Evolutionary conservation across 2,888 invertebrate species (phyloP).

Genomic region (Octonoba sinensis): DNA sequence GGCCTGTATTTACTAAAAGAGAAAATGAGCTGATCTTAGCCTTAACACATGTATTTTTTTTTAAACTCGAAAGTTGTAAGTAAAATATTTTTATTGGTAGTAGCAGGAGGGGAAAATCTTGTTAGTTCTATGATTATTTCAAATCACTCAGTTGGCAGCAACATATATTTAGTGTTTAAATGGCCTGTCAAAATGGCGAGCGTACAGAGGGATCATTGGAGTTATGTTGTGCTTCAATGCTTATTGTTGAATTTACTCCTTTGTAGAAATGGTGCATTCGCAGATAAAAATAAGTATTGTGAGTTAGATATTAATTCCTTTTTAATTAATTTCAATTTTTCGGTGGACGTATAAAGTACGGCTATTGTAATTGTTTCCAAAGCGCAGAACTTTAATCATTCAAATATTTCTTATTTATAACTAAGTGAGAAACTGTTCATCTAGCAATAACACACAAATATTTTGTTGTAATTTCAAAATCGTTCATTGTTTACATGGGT

Average conservation of each 20-base stretch:
- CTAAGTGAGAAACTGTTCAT: not conserved
- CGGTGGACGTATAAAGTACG: not conserved
- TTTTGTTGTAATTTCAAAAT: no score
- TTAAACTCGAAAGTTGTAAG: no score
- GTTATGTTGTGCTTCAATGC: conserved; percentile 62
- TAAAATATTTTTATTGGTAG: no score
- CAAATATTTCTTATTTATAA: not conserved
- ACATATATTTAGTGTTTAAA: conserved; percentile 20
- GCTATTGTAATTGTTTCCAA: no score
- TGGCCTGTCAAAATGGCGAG: conserved; percentile 65
- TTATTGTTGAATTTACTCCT: conserved; percentile 60
- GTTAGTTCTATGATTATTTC: not conserved
- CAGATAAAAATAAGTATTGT: conserved; percentile 66
- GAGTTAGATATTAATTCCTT: conserved; percentile 21
- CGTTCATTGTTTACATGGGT: no score
- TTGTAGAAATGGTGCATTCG: conserved; percentile 63
- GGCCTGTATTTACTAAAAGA: no score
- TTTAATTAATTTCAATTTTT: not conserved
- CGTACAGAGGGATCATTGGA: conserved; percentile 64
- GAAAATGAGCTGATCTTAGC: no score
- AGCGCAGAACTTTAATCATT: no score
- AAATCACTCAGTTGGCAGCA: not conserved
- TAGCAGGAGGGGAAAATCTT: no score
- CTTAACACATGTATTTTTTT: no score
- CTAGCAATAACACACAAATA: not conserved